These are phyloP conservation scores for Procambarus clarkii DNA, from an alignment of 1,140 invertebrate genomes.

Conservation along the genomic window DNA sequence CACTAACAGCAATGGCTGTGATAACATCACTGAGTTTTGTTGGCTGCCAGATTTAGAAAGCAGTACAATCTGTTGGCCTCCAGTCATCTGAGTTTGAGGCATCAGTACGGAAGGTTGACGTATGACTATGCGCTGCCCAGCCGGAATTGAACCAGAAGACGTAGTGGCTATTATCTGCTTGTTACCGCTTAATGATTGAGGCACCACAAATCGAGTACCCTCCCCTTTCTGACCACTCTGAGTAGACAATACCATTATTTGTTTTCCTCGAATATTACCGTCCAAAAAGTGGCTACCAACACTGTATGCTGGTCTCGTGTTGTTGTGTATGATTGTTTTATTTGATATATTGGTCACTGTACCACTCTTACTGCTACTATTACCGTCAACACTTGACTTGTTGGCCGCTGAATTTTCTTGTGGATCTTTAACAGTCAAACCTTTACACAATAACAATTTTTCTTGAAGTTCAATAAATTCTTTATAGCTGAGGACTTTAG, in stretches of 20 bases:
- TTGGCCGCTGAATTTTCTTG: neutral
- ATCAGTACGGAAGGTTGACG: constrained; percentile 41
- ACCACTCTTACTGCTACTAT: constrained; percentile 9
- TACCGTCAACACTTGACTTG: neutral
- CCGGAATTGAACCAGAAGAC: neutral
- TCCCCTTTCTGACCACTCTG: constrained; percentile 18
- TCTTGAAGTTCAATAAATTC: constrained; percentile 66
- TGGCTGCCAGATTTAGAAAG: constrained; percentile 41
- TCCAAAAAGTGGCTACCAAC: neutral
- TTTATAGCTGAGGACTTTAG: constrained; percentile 61
- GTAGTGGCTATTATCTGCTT: constrained; percentile 26
- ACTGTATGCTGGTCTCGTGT: neutral
- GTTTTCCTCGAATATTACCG: neutral
- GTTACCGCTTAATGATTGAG: constrained; percentile 16
- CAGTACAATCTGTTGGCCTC: constrained; percentile 44
- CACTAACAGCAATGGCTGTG: constrained; percentile 53
- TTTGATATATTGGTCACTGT: constrained; percentile 10
- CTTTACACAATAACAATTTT: constrained; percentile 50
- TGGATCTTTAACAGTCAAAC: constrained; percentile 46
- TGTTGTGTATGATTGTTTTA: neutral
- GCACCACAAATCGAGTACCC: constrained; percentile 28
- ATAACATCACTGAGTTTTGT: constrained; percentile 41
- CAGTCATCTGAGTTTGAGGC: constrained; percentile 35
- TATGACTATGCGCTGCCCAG: constrained; percentile 34
- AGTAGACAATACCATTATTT: constrained; percentile 43